A percentile compares a stretch with the other conserved stretches of the same genome.
phyloP scores from a whole-genome alignment of 2,797 vertebrate genomes.

The Cephalopachus bancanus region DNA sequence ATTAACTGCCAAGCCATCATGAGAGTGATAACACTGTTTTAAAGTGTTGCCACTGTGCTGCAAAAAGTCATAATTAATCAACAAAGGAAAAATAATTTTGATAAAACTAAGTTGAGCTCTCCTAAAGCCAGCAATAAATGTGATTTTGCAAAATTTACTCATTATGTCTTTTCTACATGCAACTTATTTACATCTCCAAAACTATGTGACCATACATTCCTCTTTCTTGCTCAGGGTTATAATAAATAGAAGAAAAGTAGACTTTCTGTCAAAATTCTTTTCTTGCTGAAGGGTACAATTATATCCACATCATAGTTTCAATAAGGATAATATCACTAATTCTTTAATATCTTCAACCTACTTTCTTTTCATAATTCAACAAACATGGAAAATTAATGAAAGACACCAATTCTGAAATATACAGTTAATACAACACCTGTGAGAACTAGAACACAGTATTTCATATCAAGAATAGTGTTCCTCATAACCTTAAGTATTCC shows the following conservation, averaged over 20 bases:
- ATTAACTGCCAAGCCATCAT: neutral
- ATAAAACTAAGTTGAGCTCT: constrained; percentile 20
- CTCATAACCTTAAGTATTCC: constrained; percentile 8
- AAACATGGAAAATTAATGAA: neutral
- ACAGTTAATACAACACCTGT: neutral
- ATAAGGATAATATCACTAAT: neutral
- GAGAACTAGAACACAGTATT: constrained; percentile 21
- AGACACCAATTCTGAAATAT: constrained; percentile 45
- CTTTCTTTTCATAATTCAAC: constrained; percentile 30
- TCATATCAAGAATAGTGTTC: neutral
- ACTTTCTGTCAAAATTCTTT: neutral
- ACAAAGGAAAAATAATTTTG: constrained; percentile 22
- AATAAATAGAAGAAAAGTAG: neutral
- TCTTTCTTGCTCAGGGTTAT: neutral
- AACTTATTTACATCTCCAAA: neutral
- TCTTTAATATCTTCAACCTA: constrained; percentile 51
- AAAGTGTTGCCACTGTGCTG: neutral
- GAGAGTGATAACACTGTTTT: neutral
- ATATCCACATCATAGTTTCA: neutral
- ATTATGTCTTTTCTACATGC: neutral
- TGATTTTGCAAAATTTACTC: neutral
- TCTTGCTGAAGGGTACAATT: neutral
- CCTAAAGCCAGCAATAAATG: constrained; percentile 40
- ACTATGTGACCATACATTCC: neutral
- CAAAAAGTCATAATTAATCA: constrained; percentile 1